Percentiles rank a stretch among this genome's conserved stretches.
phyloP scores from a whole-genome alignment of 1,140 invertebrate genomes.

The Zaprionus tsacasi region DNA sequence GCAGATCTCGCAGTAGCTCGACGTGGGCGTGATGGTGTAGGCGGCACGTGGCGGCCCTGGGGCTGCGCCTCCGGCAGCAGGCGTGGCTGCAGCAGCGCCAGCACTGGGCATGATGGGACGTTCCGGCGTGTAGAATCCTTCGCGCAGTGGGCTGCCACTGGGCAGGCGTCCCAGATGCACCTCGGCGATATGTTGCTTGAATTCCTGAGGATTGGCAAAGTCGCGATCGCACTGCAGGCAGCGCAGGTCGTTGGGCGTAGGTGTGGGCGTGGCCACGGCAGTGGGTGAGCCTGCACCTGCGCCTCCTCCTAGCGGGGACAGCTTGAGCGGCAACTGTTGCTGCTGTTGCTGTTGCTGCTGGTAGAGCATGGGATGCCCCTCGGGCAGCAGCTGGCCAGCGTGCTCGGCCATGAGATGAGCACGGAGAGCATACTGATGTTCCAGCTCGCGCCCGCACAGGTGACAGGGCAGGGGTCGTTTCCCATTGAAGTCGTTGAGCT shows the following conservation, averaged over 20 bases:
- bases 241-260: slow-evolving; percentile 68
- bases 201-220: slow-evolving; percentile 85
- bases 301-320: slow-evolving; percentile 47
- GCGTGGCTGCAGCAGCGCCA: slow-evolving; percentile 48
- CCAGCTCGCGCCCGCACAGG: slow-evolving; percentile 87
- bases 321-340: slow-evolving; percentile 50
- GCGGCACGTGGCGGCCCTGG: slow-evolving; percentile 60
- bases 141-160: slow-evolving; percentile 69
- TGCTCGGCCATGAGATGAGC: slow-evolving; percentile 88
- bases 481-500: slow-evolving; percentile 91
- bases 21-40: slow-evolving; percentile 87
- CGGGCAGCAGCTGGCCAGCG: slow-evolving; percentile 61
- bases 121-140: slow-evolving; percentile 81
- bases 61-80: slow-evolving; percentile 13
- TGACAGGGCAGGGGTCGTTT: slow-evolving; percentile 86
- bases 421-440: slow-evolving; percentile 86
- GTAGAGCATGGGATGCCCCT: slow-evolving; percentile 57
- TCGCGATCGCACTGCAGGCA: slow-evolving; percentile 87
- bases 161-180: slow-evolving; percentile 83
- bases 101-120: slow-evolving; percentile 46
- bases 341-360: slow-evolving; percentile 51
- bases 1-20: slow-evolving; percentile 99
- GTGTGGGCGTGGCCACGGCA: slow-evolving; percentile 44
- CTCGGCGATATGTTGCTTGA: slow-evolving; percentile 87
- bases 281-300: slow-evolving; percentile 23